Evolutionary conservation across 2,888 invertebrate genomes (phyloP).

Genomic region (Alloplasta piceator): DNA sequence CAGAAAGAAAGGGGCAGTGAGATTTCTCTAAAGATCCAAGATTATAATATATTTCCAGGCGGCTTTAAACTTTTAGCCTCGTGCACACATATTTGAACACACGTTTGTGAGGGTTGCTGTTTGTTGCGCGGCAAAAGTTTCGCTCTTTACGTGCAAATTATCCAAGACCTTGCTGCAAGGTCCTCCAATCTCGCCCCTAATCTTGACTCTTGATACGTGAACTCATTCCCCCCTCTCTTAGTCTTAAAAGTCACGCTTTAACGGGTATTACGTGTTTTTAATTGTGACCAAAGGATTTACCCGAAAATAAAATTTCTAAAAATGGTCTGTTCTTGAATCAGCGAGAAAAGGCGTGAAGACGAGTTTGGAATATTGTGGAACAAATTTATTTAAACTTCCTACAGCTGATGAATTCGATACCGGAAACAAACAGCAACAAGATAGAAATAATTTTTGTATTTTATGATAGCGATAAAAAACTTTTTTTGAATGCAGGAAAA

Average conservation of each 20-base stretch:
- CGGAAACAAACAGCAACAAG: too few relatives aligned
- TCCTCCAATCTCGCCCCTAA: constrained; percentile 70
- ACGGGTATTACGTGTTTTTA: constrained; percentile 16
- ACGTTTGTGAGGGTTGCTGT: constrained; percentile 1
- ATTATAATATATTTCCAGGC: constrained; percentile 40
- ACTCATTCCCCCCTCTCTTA: constrained; percentile 49
- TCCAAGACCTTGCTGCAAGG: constrained; percentile 76
- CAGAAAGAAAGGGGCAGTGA: constrained; percentile 19
- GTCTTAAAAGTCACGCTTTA: constrained; percentile 15
- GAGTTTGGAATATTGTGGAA: too few relatives aligned
- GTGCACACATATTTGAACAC: constrained; percentile 19
- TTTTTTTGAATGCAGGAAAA: too few relatives aligned
- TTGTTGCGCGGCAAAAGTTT: constrained; percentile 61
- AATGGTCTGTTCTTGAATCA: too few relatives aligned
- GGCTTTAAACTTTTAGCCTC: constrained; percentile 21
- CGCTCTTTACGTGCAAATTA: constrained; percentile 70
- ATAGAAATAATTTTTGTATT: too few relatives aligned
- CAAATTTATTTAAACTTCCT: too few relatives aligned
- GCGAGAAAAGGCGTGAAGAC: too few relatives aligned
- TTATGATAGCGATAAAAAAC: too few relatives aligned
- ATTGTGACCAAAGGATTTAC: neutral
- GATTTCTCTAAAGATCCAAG: constrained; percentile 46
- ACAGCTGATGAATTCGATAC: too few relatives aligned
- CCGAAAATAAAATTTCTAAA: too few relatives aligned
- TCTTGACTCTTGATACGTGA: constrained; percentile 55